These are phyloP conservation scores for Arge pagana DNA, from an alignment of 2,888 invertebrate genomes.

Conservation along the genomic window DNA sequence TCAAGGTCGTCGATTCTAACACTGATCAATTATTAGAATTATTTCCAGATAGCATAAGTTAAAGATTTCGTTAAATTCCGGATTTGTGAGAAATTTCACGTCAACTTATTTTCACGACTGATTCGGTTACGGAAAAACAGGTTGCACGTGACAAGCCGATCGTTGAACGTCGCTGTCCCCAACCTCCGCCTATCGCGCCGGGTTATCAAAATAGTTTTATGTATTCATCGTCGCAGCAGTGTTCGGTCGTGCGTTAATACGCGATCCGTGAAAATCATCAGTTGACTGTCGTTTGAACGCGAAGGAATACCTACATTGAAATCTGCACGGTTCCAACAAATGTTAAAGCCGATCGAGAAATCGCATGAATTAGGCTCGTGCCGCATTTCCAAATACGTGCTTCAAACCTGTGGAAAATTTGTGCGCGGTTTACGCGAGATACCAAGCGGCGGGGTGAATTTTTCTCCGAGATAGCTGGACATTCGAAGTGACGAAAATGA, in stretches of 20 bases:
- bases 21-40: too few relatives aligned
- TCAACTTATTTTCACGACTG: neutral
- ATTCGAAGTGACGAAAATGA: too few relatives aligned
- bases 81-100: neutral
- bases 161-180: neutral
- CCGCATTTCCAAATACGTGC: too few relatives aligned
- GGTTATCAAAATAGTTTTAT: slow-evolving; percentile 6
- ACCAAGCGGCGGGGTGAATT: too few relatives aligned
- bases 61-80: neutral
- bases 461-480: too few relatives aligned
- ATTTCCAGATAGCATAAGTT: too few relatives aligned
- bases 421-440: too few relatives aligned
- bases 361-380: too few relatives aligned
- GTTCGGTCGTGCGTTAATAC: neutral
- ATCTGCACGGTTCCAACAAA: too few relatives aligned
- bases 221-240: neutral
- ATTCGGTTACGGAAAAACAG: neutral
- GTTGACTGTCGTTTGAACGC: neutral
- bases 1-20: neutral
- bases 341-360: too few relatives aligned
- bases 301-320: too few relatives aligned
- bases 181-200: slow-evolving; percentile 1
- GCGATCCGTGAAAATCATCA: neutral
- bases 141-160: neutral
- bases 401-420: too few relatives aligned